Conservation (phyloP, 1,140 invertebrate species). For the roundworm (Caenorhabditis elegans) region WBcel235 BX284604.4:12814001-12814500, state of each 20-base stretch:
- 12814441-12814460: slow-evolving; percentile 5
- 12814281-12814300: not conserved
- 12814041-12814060: not conserved
- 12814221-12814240: not conserved
- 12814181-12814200: too few species aligned
- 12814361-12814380: not conserved
- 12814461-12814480: not conserved
- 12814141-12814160: not conserved
- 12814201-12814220: not conserved
- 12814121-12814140: too few species aligned
- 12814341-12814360: slow-evolving; percentile 3
- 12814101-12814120: not conserved
- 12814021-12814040: slow-evolving; percentile 1
- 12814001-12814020: not conserved
- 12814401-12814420: not conserved
- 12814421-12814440: not conserved
- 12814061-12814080: not conserved
- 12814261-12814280: too few species aligned
- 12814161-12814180: too few species aligned
- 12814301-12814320: slow-evolving; percentile 8
- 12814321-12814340: not conserved
- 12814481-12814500: not conserved
- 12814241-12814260: too few species aligned
- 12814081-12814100: not conserved
- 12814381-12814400: too few species aligned